Base-by-base conservation (phyloP, 1,140 invertebrate genomes). In the Neodiprion fabricii region DNA sequence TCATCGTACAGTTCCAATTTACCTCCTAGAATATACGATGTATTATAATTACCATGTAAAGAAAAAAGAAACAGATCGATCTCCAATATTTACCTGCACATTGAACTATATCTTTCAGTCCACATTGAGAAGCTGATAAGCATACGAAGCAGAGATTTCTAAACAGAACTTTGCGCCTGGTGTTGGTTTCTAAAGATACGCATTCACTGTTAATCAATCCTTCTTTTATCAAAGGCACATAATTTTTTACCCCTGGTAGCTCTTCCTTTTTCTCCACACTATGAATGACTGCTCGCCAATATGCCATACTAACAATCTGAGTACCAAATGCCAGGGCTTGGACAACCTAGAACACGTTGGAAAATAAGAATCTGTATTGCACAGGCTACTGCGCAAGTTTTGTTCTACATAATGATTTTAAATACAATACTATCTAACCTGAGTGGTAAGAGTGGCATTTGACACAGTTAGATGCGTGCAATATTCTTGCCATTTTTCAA, bases 401-500 rank as follows among this genome's bases (percentile, higher is more conserved):
- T 2, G 65, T 66, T 67, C 21, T 66, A 66, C 10, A 47, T 7
- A 28, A 21, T 23, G 3, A 49, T 65, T 21, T 10, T 48, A 70
- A 14, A 28, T 61, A 17, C 17, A 61, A 23, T n/a, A 71, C 1
- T 17, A 47, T 49, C 61, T 49, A 47, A 93, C 90, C 88, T 94
- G 94, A 1, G 93, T 89, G 11, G 93, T 94, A 17, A 95, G 87
- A 17, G 90, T 91, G 40, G 93, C 89, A 23, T 89, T 88, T 66
- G 90, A 89, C 90, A 94, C 93, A 12, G 93, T 92, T 28, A 95
- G 85, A 82, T 92, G 90, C 28, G 88, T 85, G 53, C 53, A 61
- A 17, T 61, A 61, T 17, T 61, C 53, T 61, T 61, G 4, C 53
- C 53, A 61, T 61, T 61, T 61, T 17, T 61, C 53, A 14, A 61